Percentiles rank a stretch among this genome's conserved stretches.
phyloP scores from a whole-genome alignment of 2,797 vertebrate genomes.

The Lerista edwardsae region DNA sequence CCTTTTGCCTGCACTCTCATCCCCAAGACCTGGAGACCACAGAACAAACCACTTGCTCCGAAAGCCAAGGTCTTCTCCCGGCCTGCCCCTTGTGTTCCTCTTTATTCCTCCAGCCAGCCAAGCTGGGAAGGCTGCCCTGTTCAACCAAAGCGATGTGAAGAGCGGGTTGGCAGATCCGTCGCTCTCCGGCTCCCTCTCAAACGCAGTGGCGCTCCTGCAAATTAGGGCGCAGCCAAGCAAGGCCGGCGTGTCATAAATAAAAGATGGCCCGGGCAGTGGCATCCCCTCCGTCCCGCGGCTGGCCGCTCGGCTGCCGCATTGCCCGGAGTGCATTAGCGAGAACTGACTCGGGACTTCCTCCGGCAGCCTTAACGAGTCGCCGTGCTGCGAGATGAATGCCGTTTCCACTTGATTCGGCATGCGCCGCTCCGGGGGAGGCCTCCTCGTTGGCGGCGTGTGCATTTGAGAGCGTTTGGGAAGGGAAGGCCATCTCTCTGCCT shows the following conservation, averaged over 20 bases:
- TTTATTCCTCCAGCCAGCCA: neutral
- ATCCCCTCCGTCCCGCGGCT: neutral
- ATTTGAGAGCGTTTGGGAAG: neutral
- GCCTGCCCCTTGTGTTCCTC: too few species aligned
- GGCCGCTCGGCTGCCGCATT: neutral
- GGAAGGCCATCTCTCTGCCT: neutral
- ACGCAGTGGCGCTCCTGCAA: neutral
- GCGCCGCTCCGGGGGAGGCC: fast-evolving
- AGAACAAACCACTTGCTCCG: neutral
- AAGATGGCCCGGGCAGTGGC: neutral
- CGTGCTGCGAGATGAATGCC: neutral
- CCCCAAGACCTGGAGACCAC: neutral
- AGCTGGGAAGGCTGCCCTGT: neutral
- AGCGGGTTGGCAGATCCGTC: neutral
- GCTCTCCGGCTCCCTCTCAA: fast-evolving
- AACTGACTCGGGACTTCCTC: neutral
- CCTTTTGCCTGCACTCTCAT: neutral
- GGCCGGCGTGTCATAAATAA: fast-evolving
- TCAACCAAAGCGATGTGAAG: neutral
- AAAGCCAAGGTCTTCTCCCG: neutral
- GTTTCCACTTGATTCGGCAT: neutral
- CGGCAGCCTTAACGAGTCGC: neutral
- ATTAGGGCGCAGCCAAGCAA: neutral
- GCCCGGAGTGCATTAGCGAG: neutral
- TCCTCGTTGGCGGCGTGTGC: fast-evolving